Base-by-base conservation (phyloP, 2,113 vertebrate genomes). In the Marmota flaviventris region DNA sequence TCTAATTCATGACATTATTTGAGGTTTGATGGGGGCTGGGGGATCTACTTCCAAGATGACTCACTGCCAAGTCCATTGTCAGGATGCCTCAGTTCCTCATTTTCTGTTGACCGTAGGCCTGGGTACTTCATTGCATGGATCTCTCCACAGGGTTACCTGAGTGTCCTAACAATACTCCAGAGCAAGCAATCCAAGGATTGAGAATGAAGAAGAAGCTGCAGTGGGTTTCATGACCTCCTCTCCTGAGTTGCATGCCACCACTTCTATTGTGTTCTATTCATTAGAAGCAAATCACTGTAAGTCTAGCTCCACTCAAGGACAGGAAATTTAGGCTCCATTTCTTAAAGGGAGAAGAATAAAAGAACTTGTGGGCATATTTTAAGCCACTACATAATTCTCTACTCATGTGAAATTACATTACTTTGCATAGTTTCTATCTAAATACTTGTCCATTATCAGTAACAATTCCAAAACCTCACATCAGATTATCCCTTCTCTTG, bases 401-500 rank as follows among this genome's bases (percentile, higher is more conserved):
- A 79, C 45, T 65, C 32, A 27, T 89, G 29, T 88, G 37, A 88
- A 76, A 92, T 42, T 63, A 51, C 77, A 89, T 77, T 85, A 77
- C 69, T 75, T 85, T 89, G 76, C 12, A 90, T 77, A 72, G 53
- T 78, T 87, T 53, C 76, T 45, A 27, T 45, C 65, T 76, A 93
- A 94, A 91, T 81, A 76, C 14, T 17, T 79, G 75, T 51, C n/a
- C 72, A 72, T 83, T n/a, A 48, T 87, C 83, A 78, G 6, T 65
- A 95, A 48, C 39, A 94, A 94, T 90, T 87, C 70, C 65, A 90
- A 56, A 93, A 79, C 13, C 81, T 53, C 77, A 88, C 86, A 90
- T 88, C 29, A 70, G 27, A 32, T 89, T 53, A 32, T 92, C 56
- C 93, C 72, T 91, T 89, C 87, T 72, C 83, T 69, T 84, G 32